A percentile compares a stretch with the other conserved stretches of the same genome.
Evolutionary conservation across 2,113 vertebrate species (phyloP).

Genomic region (Gymnorhina tibicen): DNA sequence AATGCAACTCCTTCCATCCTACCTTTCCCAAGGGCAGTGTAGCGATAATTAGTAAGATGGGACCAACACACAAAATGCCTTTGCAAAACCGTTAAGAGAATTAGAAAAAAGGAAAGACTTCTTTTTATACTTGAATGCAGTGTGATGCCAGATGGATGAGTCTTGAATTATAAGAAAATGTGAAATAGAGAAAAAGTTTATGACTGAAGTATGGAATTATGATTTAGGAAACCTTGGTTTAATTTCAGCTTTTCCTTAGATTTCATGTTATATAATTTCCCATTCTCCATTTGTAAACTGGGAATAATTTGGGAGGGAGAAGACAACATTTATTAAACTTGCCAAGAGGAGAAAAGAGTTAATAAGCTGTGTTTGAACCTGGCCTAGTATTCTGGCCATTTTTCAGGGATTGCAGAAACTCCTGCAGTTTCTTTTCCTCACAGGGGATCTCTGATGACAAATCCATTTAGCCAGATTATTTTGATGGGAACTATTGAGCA

Average conservation of each 20-base stretch:
- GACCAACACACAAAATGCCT: neutral
- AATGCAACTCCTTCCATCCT: neutral
- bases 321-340: neutral
- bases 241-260: neutral
- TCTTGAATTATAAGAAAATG: neutral
- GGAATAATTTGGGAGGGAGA: neutral
- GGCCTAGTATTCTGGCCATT: neutral
- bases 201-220: neutral
- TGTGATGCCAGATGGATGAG: neutral
- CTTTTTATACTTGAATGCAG: neutral
- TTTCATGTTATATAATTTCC: neutral
- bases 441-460: constrained; percentile 29
- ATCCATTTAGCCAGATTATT: constrained; percentile 36
- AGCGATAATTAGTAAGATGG: neutral
- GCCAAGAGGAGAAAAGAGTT: neutral
- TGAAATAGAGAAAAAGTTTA: neutral
- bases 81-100: neutral
- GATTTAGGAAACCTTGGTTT: neutral
- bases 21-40: neutral
- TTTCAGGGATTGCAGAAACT: neutral
- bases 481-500: constrained; percentile 13
- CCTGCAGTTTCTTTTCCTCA: constrained; percentile 46
- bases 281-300: neutral
- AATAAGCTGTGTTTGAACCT: neutral
- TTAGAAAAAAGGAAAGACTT: neutral